Conservation (phyloP, 2,888 invertebrate genomes). For the Phanerotoma sp. region DNA sequence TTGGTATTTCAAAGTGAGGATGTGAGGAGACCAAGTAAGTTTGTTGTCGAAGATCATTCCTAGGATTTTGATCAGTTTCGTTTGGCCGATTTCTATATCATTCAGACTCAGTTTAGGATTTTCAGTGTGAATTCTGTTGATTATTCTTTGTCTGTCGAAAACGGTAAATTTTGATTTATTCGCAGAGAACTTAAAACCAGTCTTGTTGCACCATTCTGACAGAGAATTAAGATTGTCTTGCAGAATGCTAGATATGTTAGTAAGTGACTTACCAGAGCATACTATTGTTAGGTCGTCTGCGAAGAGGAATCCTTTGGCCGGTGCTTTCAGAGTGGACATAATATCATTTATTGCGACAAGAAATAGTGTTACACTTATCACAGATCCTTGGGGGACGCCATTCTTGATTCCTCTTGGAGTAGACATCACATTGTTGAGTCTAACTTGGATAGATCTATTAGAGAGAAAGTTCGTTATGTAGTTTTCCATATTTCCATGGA, state of each 20-base stretch:
- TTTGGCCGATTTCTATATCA: background rate
- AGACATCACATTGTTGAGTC: background rate
- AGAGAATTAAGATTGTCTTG: slow-evolving; percentile 10
- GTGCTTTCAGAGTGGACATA: too few species aligned
- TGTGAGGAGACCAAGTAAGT: slow-evolving; percentile 25
- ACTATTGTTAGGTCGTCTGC: slow-evolving; percentile 17
- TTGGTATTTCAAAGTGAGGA: slow-evolving; percentile 10
- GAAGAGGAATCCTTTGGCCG: background rate
- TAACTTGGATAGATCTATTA: slow-evolving; percentile 10
- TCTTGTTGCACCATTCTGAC: background rate
- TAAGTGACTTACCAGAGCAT: slow-evolving; percentile 6
- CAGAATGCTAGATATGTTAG: background rate
- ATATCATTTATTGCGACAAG: slow-evolving; percentile 17
- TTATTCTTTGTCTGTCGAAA: background rate
- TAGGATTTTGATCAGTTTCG: slow-evolving; percentile 12
- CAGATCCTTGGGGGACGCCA: slow-evolving; percentile 17
- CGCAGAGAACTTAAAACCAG: slow-evolving; percentile 17
- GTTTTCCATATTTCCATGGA: slow-evolving; percentile 6
- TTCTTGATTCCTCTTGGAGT: background rate
- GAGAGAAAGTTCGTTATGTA: slow-evolving; percentile 14
- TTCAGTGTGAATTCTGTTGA: background rate
- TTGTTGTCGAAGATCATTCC: slow-evolving; percentile 24
- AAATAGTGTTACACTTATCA: slow-evolving; percentile 16
- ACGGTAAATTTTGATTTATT: slow-evolving; percentile 13
- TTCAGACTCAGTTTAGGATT: background rate